A percentile compares a stretch with the other conserved stretches of the same genome.
These are phyloP conservation scores for Melitaea cinxia DNA, from an alignment of 1,140 invertebrate species.

Conservation along the genomic window DNA sequence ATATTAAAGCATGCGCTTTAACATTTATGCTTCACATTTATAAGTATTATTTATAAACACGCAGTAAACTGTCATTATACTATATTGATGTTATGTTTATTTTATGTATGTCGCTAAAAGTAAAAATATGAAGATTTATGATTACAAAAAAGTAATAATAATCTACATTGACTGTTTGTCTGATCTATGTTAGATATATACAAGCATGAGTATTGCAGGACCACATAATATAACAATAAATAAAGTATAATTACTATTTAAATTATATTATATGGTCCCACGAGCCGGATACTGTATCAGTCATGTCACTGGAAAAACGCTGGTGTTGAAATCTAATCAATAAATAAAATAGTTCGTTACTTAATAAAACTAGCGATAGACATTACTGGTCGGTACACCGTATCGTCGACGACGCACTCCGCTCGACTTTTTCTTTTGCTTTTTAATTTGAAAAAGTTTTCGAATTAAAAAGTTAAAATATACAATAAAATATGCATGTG, in stretches of 20 bases:
- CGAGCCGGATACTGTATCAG: too few relatives aligned
- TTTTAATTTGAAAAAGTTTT: background rate
- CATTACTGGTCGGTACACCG: background rate
- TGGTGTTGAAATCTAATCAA: too few relatives aligned
- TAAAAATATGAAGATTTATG: too few relatives aligned
- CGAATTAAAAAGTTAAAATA: background rate
- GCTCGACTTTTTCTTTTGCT: too few relatives aligned
- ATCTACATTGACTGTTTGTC: background rate
- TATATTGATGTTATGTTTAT: background rate
- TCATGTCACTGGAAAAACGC: too few relatives aligned
- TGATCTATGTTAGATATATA: background rate
- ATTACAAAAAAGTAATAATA: too few relatives aligned
- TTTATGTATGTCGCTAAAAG: too few relatives aligned
- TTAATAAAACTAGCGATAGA: background rate
- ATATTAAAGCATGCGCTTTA: slow-evolving; percentile 9
- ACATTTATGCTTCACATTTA: slow-evolving; percentile 9
- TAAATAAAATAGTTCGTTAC: too few relatives aligned
- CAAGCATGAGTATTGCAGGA: background rate
- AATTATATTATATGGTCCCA: too few relatives aligned
- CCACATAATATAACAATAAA: background rate
- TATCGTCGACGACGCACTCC: background rate
- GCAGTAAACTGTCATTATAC: background rate
- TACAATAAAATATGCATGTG: background rate
- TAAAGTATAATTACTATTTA: too few relatives aligned
- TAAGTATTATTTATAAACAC: background rate